These are phyloP conservation scores for Megaceryle alcyon DNA, from an alignment of 2,797 vertebrate species.

Conservation along the genomic window DNA sequence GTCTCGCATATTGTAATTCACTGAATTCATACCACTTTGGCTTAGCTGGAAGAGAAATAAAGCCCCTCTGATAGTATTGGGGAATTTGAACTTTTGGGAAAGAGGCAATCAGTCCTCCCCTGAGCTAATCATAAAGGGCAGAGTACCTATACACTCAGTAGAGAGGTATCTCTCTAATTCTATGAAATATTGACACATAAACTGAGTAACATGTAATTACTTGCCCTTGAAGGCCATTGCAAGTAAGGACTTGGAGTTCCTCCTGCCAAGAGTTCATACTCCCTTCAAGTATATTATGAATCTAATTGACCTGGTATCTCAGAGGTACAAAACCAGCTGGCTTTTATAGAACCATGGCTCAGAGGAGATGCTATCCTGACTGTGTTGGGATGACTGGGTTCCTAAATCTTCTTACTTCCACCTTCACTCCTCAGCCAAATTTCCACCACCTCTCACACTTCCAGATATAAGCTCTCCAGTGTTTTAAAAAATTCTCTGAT, in stretches of 20 bases:
- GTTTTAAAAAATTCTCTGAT: background rate
- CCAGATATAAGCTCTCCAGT: background rate
- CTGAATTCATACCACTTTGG: background rate
- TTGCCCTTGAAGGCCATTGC: conserved; percentile 13
- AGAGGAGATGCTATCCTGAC: background rate
- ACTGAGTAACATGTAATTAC: background rate
- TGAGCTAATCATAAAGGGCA: conserved; percentile 25
- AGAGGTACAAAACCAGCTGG: background rate
- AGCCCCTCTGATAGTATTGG: background rate
- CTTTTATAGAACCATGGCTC: background rate
- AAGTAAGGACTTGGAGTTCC: background rate
- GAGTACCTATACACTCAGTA: background rate
- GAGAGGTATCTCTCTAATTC: background rate
- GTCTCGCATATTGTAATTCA: background rate
- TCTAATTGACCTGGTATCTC: conserved; percentile 10
- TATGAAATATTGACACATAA: conserved; percentile 29
- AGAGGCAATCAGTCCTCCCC: conserved; percentile 1
- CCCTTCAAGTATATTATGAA: background rate
- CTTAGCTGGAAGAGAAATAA: conserved; percentile 13
- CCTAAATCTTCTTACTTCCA: background rate
- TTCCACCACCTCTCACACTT: background rate
- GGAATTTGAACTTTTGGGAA: conserved; percentile 28
- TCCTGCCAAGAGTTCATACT: background rate
- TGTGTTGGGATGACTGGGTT: rapidly evolving
- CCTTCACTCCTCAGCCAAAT: background rate